Percentiles rank a stretch among this genome's conserved stretches.
Conservation (phyloP, 2,888 invertebrate genomes). For the Barypeithes pellucidus region DNA sequence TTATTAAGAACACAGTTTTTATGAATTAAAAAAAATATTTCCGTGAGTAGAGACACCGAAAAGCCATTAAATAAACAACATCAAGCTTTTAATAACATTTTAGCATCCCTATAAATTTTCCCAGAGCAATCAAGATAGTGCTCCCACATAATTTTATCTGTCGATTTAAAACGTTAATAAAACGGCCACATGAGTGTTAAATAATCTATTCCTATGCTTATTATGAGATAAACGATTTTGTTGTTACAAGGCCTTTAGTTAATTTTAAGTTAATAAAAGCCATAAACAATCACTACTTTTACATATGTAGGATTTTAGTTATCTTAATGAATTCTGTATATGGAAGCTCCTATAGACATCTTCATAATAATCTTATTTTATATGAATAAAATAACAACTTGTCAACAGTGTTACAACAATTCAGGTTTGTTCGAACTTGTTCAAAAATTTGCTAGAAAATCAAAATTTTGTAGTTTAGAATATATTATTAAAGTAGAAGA, state of each 20-base stretch:
- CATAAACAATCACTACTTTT: slow-evolving; percentile 6
- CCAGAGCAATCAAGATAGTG: slow-evolving; percentile 8
- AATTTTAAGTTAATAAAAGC: slow-evolving; percentile 25
- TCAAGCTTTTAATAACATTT: slow-evolving; percentile 8
- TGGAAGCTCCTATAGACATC: not conserved
- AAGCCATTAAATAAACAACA: not conserved
- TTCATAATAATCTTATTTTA: not conserved
- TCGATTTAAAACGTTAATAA: slow-evolving; percentile 8
- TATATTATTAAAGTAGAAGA: too few relatives aligned
- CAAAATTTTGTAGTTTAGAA: too few relatives aligned
- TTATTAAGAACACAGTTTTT: not conserved
- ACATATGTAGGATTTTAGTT: slow-evolving; percentile 2
- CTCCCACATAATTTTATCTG: slow-evolving; percentile 5
- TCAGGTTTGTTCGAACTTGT: not conserved
- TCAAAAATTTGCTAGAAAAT: too few relatives aligned
- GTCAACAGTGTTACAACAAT: not conserved
- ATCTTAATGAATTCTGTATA: slow-evolving; percentile 13
- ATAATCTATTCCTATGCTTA: slow-evolving; percentile 26
- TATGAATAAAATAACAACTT: too few relatives aligned
- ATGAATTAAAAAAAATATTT: not conserved
- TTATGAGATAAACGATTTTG: slow-evolving; percentile 32
- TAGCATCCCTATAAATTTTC: slow-evolving; percentile 19
- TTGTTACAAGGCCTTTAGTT: slow-evolving; percentile 26
- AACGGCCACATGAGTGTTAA: slow-evolving; percentile 12
- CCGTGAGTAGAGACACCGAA: slow-evolving; percentile 10